Base-by-base conservation (phyloP, 53 echinoderm and acorn worm species). In the Crossaster papposus region DNA sequence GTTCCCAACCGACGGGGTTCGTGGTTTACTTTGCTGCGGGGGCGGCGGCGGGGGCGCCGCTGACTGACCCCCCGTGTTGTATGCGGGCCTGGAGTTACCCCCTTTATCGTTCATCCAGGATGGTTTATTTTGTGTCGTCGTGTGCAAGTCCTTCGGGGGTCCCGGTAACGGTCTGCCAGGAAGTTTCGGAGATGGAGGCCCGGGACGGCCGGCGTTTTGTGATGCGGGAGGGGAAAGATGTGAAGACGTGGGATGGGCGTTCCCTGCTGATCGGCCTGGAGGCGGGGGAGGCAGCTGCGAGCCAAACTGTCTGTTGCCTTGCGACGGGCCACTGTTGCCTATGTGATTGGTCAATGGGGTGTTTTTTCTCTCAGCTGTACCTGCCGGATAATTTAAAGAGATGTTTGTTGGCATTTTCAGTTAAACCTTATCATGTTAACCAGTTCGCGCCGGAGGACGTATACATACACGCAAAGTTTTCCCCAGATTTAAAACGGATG, bases 11-110 rank as follows among this genome's bases (percentile, higher is more conserved):
- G 85, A 85, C 30, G 86, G 78, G 10, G 82, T 75, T 36, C 86
- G 35, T 53, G 86, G 86, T 24, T 88, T 91, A 80, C 7, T 79
- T 30, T 58, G 58, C 64, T 75, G 89, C 36, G 86, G 53, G 50
- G 90, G 93, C 22, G 91, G 93, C 12, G 93, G 93, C 34, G 92
- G 92, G 14, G 92, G 88, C 15, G 65, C 81, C 14, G 65, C 81
- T 24, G 80, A 72, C 23, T 78, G 91, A 51, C 54, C 80, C 2
- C 76, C 87, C 8, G 63, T 62, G 83, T 70, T 83, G 83, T 65
- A 36, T 14, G 70, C 77, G 20, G 77, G 62, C 54, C 76, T 87
- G 23, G 55, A 30, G 30, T 72, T 84, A 14, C 72, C 71, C 23
- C 78, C 51, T 22, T 3, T 77, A 87, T 77, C 58, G 63, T 77